Percentiles rank a stretch among this genome's conserved stretches.
phyloP scores from a whole-genome alignment of 1,140 invertebrate species.

The Cephus cinctus region DNA sequence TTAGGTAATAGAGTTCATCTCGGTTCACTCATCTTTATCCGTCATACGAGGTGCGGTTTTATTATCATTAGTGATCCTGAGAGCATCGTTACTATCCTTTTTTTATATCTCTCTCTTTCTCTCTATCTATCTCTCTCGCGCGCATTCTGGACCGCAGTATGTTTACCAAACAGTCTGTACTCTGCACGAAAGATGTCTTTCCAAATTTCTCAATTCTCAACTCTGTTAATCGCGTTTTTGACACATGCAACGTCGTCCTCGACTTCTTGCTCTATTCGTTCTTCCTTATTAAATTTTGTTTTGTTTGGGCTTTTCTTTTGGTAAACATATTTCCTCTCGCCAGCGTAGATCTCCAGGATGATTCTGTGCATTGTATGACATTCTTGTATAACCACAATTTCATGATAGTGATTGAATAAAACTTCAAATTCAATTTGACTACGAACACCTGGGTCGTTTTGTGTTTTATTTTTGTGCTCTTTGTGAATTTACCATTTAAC shows the following conservation, averaged over 20 bases:
- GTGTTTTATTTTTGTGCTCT: slow-evolving; percentile 46
- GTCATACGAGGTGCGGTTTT: too few species aligned
- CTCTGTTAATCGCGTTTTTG: too few species aligned
- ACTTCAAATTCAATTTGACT: slow-evolving; percentile 51
- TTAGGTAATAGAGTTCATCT: too few species aligned
- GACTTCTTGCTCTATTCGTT: too few species aligned
- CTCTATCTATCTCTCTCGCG: too few species aligned
- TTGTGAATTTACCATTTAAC: slow-evolving; percentile 14
- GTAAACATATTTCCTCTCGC: slow-evolving; percentile 45
- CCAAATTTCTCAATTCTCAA: too few species aligned
- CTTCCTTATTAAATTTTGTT: too few species aligned
- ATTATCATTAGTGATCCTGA: not conserved
- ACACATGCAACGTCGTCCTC: not conserved
- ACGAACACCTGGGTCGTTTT: slow-evolving; percentile 42
- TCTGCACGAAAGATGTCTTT: too few species aligned
- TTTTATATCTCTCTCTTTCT: too few species aligned
- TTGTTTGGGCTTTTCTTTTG: slow-evolving; percentile 38
- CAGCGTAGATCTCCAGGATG: slow-evolving; percentile 42
- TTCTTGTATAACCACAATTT: slow-evolving; percentile 51
- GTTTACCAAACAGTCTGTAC: slow-evolving; percentile 42
- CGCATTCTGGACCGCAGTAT: slow-evolving; percentile 34
- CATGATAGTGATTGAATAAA: slow-evolving; percentile 54
- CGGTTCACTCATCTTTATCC: slow-evolving; percentile 25
- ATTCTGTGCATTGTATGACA: slow-evolving; percentile 49
- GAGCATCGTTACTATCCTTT: not conserved